Percentiles rank a stretch among this genome's conserved stretches.
These are phyloP conservation scores for Mesoligia furuncula DNA, from an alignment of 2,888 invertebrate species.

Conservation along the genomic window DNA sequence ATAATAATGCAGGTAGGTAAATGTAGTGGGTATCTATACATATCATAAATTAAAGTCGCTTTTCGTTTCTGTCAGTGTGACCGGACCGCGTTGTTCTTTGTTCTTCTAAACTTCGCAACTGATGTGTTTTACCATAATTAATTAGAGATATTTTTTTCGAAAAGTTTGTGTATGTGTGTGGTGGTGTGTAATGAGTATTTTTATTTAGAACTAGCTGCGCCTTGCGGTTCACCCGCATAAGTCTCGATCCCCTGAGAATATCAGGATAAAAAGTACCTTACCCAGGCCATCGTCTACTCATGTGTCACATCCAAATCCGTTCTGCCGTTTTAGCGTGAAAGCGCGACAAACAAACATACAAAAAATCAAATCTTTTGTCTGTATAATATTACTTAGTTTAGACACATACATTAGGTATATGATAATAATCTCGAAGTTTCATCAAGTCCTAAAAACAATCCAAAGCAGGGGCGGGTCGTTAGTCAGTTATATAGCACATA, in stretches of 20 bases:
- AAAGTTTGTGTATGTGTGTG: neutral
- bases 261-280: neutral
- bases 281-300: neutral
- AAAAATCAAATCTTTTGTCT: too few relatives aligned
- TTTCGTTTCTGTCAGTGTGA: neutral
- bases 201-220: neutral
- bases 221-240: neutral
- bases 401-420: neutral
- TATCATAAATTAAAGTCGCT: neutral
- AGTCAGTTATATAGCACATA: neutral
- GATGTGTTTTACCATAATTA: neutral
- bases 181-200: neutral
- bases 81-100: neutral
- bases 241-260: neutral
- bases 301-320: neutral
- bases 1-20: too few relatives aligned
- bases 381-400: neutral
- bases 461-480: neutral
- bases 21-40: neutral
- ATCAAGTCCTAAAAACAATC: neutral
- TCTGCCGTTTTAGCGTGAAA: neutral
- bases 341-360: neutral
- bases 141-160: neutral
- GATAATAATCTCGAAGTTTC: neutral
- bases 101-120: neutral